Base-by-base conservation (phyloP, 2,113 vertebrate species). In the Furnarius figulus region DNA sequence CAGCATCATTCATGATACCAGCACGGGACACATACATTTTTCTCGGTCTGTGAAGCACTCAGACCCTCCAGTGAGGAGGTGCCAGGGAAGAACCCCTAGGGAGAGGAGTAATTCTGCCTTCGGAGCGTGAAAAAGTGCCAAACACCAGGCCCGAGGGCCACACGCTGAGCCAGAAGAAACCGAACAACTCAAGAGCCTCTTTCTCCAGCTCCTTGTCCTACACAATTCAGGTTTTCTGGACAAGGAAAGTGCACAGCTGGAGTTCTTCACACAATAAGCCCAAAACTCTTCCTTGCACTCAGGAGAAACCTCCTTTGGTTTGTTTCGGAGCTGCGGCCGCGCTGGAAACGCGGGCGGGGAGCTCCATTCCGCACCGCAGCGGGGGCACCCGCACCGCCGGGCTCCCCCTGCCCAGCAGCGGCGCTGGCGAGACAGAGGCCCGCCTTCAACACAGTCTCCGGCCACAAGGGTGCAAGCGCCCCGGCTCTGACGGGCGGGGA, bases 401-500 rank as follows among this genome's bases (percentile, higher is more conserved):
- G 50, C 70, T 42, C 31, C 14, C 67, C 17, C 1, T 37, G 6
- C 42, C 50, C 44, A 20, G 44, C 6, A 1, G 20, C 0, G 37
- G 27, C 8, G 1, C 2, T 1, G 2, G 8, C 0, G 40, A 25
- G 19, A 27, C 33, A 23, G 24, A 28, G 18, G 11, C 44, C n/a
- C 4, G 3, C 6, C 23, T 28, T 4, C 1, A 44, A 65, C 49
- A 3, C 8, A 4, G 1, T 0, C 30, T 3, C 23, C 20, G 24
- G 4, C 4, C n/a, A 2, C 31, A 8, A 12, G 27, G 42, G 5
- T 0, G 8, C 8, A 2, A 21, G 7, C 0, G 3, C 47, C 55
- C 35, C 2, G 8, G 4, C 31, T 4, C 0, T 3, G 80, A 22
- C 6, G 24, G 31, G 8, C 0, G 6, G 10, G 4, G 1, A 1